Conservation (phyloP, 2,888 invertebrate genomes). For the Hemicrepidius hirtus region DNA sequence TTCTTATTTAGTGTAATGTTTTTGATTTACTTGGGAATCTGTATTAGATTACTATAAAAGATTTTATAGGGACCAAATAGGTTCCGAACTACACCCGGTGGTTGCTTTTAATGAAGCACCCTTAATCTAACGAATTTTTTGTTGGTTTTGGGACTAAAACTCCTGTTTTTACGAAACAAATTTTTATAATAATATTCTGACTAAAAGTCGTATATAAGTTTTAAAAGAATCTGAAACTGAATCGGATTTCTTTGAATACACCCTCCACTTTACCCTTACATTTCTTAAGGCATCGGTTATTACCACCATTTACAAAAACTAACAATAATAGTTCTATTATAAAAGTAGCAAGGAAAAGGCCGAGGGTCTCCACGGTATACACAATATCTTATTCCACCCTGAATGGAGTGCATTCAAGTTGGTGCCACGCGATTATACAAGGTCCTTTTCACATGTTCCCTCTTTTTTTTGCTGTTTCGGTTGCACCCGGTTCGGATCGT, state of each 20-base stretch:
- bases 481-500: conserved; percentile 31
- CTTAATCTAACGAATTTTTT: too few relatives aligned
- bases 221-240: neutral
- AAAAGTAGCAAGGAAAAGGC: conserved; percentile 38
- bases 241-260: neutral
- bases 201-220: neutral
- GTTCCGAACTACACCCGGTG: too few relatives aligned
- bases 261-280: neutral
- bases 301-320: conserved; percentile 46
- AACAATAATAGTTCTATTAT: conserved; percentile 47
- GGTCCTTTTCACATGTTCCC: conserved; percentile 37
- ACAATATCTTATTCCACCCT: conserved; percentile 46
- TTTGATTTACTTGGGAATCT: too few relatives aligned
- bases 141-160: too few relatives aligned
- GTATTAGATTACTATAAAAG: too few relatives aligned
- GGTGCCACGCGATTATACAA: conserved; percentile 47
- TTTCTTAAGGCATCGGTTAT: conserved; percentile 26
- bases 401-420: conserved; percentile 41
- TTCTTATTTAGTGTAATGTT: too few relatives aligned
- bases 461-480: conserved; percentile 32
- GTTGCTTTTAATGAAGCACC: too few relatives aligned
- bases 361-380: conserved; percentile 41
- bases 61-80: too few relatives aligned
- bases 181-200: neutral
- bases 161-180: too few relatives aligned